phyloP scores from a whole-genome alignment of 2,797 vertebrate species.

The Cottoperca gobio region DNA sequence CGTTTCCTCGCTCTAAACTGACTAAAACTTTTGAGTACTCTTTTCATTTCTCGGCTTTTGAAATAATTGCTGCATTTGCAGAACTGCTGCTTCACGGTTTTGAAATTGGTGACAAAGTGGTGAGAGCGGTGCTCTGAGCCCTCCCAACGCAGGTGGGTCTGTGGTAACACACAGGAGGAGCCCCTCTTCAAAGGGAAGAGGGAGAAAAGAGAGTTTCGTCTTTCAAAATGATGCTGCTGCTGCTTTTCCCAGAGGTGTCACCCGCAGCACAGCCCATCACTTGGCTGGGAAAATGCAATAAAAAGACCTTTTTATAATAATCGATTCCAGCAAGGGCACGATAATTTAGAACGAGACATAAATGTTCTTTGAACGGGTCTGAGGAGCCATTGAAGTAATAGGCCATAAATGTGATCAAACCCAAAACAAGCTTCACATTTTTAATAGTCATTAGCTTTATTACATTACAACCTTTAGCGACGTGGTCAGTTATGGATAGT shows the following conservation, averaged over 20 bases:
- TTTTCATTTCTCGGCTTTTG: slow-evolving; percentile 69
- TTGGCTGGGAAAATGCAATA: slow-evolving; percentile 67
- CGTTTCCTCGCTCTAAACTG: slow-evolving; percentile 52
- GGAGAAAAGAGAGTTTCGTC: slow-evolving; percentile 34
- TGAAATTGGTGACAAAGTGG: slow-evolving; percentile 80
- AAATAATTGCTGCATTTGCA: slow-evolving; percentile 81
- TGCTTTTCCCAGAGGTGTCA: slow-evolving; percentile 69
- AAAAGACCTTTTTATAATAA: slow-evolving; percentile 77
- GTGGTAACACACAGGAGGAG: slow-evolving; percentile 73
- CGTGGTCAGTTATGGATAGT: slow-evolving; percentile 70
- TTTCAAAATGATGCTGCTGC: slow-evolving; percentile 57
- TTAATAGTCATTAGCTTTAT: slow-evolving; percentile 80
- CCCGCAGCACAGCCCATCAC: slow-evolving; percentile 61
- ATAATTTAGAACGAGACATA: slow-evolving; percentile 68
- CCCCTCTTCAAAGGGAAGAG: slow-evolving; percentile 65
- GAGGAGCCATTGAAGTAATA: slow-evolving; percentile 67
- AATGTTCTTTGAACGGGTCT: slow-evolving; percentile 50
- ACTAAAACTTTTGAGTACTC: slow-evolving; percentile 60
- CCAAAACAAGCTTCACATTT: slow-evolving; percentile 70
- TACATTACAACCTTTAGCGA: slow-evolving; percentile 72
- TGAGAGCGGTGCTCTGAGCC: slow-evolving; percentile 63
- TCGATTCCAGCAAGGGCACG: slow-evolving; percentile 74
- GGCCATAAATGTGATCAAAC: slow-evolving; percentile 77
- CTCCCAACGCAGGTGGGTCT: slow-evolving; percentile 60
- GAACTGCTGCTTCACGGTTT: slow-evolving; percentile 64